phyloP scores from a whole-genome alignment of 2,797 vertebrate species.

The Coreius guichenoti region DNA sequence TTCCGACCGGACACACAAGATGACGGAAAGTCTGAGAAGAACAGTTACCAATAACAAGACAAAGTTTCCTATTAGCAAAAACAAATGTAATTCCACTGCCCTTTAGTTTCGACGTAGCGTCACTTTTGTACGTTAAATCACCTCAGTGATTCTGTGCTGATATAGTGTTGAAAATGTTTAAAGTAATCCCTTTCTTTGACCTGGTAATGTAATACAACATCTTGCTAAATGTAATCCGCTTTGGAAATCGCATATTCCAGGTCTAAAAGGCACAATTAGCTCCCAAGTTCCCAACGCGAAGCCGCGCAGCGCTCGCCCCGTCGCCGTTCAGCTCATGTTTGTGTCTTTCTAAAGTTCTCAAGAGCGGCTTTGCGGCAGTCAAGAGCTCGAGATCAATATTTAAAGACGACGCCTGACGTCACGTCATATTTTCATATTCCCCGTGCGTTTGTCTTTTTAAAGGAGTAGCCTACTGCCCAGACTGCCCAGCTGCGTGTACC shows the following conservation, averaged over 20 bases:
- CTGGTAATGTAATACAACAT: conserved; percentile 20
- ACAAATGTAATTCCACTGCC: conserved; percentile 8
- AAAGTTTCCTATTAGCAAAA: conserved; percentile 15
- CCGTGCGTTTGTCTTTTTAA: conserved; percentile 70
- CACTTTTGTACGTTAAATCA: conserved; percentile 22
- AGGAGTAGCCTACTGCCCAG: conserved; percentile 58
- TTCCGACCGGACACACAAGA: conserved; percentile 3
- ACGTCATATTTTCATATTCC: conserved; percentile 76
- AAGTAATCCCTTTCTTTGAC: conserved; percentile 39
- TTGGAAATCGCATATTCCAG: conserved; percentile 30
- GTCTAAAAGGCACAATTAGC: conserved; percentile 22
- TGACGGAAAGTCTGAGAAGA: not conserved
- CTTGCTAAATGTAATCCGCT: conserved; percentile 48
- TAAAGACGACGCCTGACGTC: conserved; percentile 87
- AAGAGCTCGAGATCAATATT: conserved; percentile 75
- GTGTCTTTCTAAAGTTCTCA: conserved; percentile 71
- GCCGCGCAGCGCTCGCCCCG: conserved; percentile 42
- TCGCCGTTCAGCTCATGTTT: conserved; percentile 60
- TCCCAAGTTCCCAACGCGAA: conserved; percentile 36
- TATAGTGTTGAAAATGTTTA: not conserved
- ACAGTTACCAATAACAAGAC: not conserved
- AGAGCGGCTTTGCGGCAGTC: conserved; percentile 64
- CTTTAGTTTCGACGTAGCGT: conserved; percentile 2
- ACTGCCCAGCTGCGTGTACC: conserved; percentile 24
- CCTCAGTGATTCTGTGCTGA: conserved; percentile 1